Base-by-base conservation (phyloP, 2,888 invertebrate genomes). In the Mimumesa dahlbomi region DNA sequence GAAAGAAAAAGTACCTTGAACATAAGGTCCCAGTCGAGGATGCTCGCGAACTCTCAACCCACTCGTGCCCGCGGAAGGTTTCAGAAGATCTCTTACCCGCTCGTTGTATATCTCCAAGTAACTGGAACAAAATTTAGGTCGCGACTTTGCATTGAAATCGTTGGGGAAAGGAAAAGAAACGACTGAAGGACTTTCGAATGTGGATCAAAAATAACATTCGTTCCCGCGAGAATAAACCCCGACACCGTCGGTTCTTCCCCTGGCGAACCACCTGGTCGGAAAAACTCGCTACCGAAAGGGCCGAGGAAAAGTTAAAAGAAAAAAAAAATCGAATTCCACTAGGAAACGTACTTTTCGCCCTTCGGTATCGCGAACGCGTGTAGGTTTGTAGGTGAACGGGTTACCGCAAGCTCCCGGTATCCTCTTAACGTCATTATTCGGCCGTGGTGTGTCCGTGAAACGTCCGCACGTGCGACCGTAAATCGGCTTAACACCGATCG, bases 1-100 rank as follows among this genome's bases (percentile, higher is more conserved):
- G n/a, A n/a, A n/a, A n/a, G n/a, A n/a, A n/a, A 56, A 11, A 18
- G 29, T 76, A 95, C 95, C 95, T 91, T 95, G 94, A 53, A 96
- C 95, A 84, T 95, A 95, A 11, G 95, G 94, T 70, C 95, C 95
- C 75, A 91, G 92, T 63, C 92, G 92, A 0, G 95, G 95, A 90
- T 96, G 95, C 88, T 96, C 95, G 59, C 95, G 90, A 36, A 96
- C 93, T 79, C 93, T 93, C n/a, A 95, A 91, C 54, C 88, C 88
- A 74, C 88, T 88, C 25, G 90, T 83, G 31, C 73, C 81, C 42
- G 88, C 85, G 49, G 85, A 82, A n/a, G 85, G 83, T 50, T 75
- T 83, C 61, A 95, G 88, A 66, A 96, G 89, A 88, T 95, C 95
- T 76, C 94, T 92, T n/a, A 95, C 95, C 75, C 93, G 89, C 83